Conservation (phyloP, 1,140 invertebrate species). For the Andrena cerasifolii region DNA sequence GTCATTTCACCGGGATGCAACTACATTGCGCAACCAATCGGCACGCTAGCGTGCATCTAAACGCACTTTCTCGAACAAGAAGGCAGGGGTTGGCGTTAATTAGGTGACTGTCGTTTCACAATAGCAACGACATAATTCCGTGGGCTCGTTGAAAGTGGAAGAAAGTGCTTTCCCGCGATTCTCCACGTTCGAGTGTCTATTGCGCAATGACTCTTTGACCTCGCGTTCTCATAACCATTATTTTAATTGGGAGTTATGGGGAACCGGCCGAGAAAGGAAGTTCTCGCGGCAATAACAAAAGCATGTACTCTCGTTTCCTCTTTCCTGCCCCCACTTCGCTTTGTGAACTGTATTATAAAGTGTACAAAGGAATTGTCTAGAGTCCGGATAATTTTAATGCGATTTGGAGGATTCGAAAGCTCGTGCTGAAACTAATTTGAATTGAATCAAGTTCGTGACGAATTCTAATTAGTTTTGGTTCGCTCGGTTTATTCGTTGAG, state of each 20-base stretch:
- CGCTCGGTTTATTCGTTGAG: neutral
- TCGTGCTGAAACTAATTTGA: no score
- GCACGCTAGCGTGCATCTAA: neutral
- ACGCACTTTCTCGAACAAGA: constrained; percentile 6
- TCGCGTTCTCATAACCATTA: constrained; percentile 5
- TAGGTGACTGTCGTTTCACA: neutral
- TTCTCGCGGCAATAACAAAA: neutral
- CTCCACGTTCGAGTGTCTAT: neutral
- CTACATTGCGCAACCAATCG: constrained; percentile 5
- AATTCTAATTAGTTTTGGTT: neutral
- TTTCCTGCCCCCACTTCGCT: neutral
- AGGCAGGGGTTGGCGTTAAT: neutral
- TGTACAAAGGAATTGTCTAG: no score
- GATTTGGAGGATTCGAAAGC: neutral
- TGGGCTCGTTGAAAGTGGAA: constrained; percentile 8
- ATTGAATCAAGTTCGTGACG: no score
- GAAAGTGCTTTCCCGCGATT: constrained; percentile 19
- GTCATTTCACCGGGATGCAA: neutral
- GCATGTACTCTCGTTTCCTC: constrained; percentile 7
- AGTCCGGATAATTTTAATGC: no score
- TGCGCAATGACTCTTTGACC: neutral
- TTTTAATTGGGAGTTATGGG: neutral
- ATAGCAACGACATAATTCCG: constrained; percentile 19
- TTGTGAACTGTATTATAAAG: no score
- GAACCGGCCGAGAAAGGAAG: neutral